A percentile compares a stretch with the other conserved stretches of the same genome.
Conservation (phyloP, 2,797 vertebrate genomes). For the Platyrinchus mystaceus region DNA sequence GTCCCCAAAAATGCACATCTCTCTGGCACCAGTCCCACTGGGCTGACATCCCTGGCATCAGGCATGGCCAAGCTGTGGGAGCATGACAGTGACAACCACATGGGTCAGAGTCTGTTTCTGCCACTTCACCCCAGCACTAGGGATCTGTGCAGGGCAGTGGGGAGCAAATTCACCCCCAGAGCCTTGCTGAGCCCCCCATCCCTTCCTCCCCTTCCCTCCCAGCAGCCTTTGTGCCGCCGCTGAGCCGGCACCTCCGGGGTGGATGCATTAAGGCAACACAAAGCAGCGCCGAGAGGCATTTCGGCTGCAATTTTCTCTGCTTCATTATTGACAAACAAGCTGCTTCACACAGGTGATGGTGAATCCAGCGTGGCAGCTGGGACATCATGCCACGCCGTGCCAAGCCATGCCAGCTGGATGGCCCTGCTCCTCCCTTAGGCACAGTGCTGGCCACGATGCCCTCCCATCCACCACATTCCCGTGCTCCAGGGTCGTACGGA, state of each 20-base stretch:
- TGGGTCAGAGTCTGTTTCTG: not conserved
- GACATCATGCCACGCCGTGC: not conserved
- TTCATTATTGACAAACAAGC: conserved; percentile 72
- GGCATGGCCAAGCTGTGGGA: not conserved
- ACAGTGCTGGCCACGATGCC: not conserved
- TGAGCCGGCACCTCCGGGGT: not conserved
- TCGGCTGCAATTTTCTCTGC: conserved; percentile 61
- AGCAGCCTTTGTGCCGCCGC: not conserved
- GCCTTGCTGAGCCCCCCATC: not conserved
- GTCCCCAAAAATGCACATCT: not conserved
- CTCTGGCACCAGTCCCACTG: not conserved
- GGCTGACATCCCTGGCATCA: not conserved
- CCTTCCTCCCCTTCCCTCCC: not conserved
- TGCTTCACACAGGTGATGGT: conserved; percentile 56
- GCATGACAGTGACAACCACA: rapidly evolving
- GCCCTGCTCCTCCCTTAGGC: not conserved
- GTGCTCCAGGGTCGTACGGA: rapidly evolving
- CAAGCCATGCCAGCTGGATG: not conserved
- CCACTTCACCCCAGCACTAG: rapidly evolving
- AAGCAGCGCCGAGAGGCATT: conserved; percentile 59
- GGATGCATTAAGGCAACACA: conserved; percentile 48
- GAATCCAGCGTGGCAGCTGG: conserved; percentile 20
- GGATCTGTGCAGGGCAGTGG: not conserved
- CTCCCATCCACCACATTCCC: not conserved
- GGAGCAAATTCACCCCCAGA: rapidly evolving